Conservation (phyloP, 1,140 invertebrate genomes). For the Bombus waltoni region DNA sequence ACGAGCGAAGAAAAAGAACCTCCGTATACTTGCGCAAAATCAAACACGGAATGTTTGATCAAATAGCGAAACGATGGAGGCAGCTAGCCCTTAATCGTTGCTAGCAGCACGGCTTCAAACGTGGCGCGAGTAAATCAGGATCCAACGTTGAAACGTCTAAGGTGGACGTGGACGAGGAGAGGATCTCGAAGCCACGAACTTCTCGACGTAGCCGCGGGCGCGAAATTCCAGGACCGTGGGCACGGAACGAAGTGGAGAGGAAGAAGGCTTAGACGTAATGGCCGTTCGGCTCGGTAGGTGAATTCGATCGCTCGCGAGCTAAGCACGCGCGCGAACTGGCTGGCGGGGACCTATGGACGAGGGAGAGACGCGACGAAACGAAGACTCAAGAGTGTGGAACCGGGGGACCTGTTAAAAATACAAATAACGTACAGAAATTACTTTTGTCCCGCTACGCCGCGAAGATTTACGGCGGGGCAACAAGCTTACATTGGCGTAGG, state of each 20-base stretch:
- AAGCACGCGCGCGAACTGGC: background rate
- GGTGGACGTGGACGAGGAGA: conserved; percentile 6
- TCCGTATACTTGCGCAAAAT: background rate
- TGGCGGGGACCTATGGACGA: background rate
- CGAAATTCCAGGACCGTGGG: conserved; percentile 30
- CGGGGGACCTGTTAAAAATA: conserved; percentile 75
- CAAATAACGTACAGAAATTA: conserved; percentile 82
- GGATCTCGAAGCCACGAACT: conserved; percentile 13
- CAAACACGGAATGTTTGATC: background rate
- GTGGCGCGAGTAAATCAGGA: conserved; percentile 24
- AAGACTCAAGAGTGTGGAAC: conserved; percentile 15
- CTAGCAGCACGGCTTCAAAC: background rate
- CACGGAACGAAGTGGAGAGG: background rate
- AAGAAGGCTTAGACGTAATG: conserved; percentile 16
- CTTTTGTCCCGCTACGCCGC: conserved; percentile 78
- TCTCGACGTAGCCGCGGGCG: conserved; percentile 14
- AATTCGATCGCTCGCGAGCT: conserved; percentile 47
- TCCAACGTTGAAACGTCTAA: conserved; percentile 1
- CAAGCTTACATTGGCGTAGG: conserved; percentile 78
- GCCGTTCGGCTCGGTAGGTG: conserved; percentile 3
- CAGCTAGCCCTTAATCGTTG: background rate
- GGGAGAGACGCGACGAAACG: conserved; percentile 51
- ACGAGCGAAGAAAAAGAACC: background rate
- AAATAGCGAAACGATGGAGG: background rate
- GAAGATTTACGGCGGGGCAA: conserved; percentile 81